phyloP scores from a whole-genome alignment of 2,888 invertebrate genomes.

The Agrochola macilenta region DNA sequence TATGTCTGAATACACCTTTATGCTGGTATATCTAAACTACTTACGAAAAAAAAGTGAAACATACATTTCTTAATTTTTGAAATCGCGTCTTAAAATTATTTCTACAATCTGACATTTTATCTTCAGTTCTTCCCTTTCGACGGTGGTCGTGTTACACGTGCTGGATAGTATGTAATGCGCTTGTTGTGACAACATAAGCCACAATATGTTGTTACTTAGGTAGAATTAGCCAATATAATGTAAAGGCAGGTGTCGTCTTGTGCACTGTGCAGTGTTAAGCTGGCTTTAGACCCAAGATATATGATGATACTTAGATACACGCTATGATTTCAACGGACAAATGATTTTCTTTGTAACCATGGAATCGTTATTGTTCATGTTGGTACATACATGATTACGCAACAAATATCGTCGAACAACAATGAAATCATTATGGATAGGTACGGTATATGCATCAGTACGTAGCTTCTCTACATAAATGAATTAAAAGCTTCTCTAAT shows the following conservation, averaged over 20 bases:
- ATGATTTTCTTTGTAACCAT: conserved; percentile 12
- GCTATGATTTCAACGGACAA: conserved; percentile 14
- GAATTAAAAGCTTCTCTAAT: conserved; percentile 1
- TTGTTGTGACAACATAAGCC: background rate
- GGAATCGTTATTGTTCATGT: background rate
- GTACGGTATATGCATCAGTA: background rate
- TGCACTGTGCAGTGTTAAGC: conserved; percentile 2
- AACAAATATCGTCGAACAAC: background rate
- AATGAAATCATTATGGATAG: conserved; percentile 22
- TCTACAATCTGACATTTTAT: background rate
- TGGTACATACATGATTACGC: background rate
- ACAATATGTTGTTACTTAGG: background rate
- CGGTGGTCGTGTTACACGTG: background rate
- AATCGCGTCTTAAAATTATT: background rate
- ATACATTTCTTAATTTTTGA: no score
- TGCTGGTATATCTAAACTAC: background rate
- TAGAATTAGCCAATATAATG: background rate
- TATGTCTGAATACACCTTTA: background rate
- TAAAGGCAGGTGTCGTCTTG: background rate
- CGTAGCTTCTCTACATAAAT: conserved; percentile 22
- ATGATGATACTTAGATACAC: background rate
- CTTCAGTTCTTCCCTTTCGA: background rate
- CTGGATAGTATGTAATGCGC: background rate
- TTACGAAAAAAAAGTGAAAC: background rate
- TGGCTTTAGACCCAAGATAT: conserved; percentile 1